These are phyloP conservation scores for Synergus laeviventris DNA, from an alignment of 2,888 invertebrate genomes.

Conservation along the genomic window DNA sequence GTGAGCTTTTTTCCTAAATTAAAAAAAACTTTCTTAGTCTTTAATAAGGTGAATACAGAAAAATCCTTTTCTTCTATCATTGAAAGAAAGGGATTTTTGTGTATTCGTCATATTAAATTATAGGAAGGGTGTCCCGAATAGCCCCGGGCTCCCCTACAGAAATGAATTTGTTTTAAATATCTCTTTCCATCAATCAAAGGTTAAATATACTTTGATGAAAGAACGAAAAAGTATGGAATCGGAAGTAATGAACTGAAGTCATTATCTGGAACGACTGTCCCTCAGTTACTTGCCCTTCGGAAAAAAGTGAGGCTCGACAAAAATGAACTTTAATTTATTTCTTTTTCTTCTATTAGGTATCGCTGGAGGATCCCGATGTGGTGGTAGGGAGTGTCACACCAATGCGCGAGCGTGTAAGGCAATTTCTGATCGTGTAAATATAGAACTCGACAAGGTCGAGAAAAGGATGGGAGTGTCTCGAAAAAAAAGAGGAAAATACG, in stretches of 20 bases:
- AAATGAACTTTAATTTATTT: neutral
- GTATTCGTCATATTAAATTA: too few species aligned
- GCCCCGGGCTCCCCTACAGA: too few species aligned
- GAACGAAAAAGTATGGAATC: neutral
- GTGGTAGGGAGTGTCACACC: neutral
- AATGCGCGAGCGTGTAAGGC: conserved; percentile 17
- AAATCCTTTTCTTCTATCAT: too few species aligned
- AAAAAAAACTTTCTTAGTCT: too few species aligned
- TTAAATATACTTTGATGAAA: too few species aligned
- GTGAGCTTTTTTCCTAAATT: too few species aligned
- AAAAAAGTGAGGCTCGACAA: neutral
- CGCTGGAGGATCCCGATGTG: neutral
- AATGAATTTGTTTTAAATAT: too few species aligned
- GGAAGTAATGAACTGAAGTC: neutral
- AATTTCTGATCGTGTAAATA: conserved; percentile 32
- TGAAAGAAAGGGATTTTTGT: too few species aligned
- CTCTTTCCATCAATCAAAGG: too few species aligned
- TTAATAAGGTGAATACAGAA: too few species aligned
- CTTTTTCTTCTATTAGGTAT: neutral
- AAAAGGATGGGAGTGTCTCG: conserved; percentile 37
- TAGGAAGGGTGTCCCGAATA: too few species aligned
- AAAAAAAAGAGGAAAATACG: conserved; percentile 24
- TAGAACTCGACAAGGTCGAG: conserved; percentile 28
- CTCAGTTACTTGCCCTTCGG: neutral
- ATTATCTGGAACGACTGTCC: neutral